Percentiles rank a stretch among this genome's conserved stretches.
Conservation (phyloP, 2,113 vertebrate species). For the Stigmatopora nigra region DNA sequence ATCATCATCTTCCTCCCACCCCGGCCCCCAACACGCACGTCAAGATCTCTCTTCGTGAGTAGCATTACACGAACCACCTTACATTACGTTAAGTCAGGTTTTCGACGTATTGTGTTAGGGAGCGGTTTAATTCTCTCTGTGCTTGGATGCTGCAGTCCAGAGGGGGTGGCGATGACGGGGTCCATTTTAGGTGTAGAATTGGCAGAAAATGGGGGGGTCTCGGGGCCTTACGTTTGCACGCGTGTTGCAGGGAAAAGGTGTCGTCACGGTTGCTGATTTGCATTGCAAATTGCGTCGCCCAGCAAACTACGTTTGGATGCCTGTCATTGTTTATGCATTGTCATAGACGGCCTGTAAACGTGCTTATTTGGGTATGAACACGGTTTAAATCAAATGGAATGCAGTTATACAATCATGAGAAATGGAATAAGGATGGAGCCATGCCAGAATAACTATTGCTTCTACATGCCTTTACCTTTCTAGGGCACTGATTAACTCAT, state of each 20-base stretch:
- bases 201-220: constrained; percentile 1
- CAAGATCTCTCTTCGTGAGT: constrained; percentile 7
- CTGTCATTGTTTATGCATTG: neutral
- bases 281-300: neutral
- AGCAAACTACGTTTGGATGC: neutral
- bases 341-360: neutral
- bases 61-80: neutral
- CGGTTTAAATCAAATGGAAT: neutral
- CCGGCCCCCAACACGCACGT: neutral
- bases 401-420: neutral
- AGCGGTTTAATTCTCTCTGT: neutral
- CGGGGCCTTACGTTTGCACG: neutral
- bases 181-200: constrained; percentile 8
- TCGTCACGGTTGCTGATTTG: neutral
- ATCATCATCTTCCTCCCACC: neutral
- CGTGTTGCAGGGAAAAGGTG: constrained; percentile 2
- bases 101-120: neutral
- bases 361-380: neutral
- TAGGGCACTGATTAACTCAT: no score
- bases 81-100: neutral
- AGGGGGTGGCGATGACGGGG: neutral
- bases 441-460: no score
- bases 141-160: constrained; percentile 7
- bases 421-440: neutral
- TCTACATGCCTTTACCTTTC: no score